These are phyloP conservation scores for Episyrphus balteatus DNA, from an alignment of 1,140 invertebrate species.

Conservation along the genomic window DNA sequence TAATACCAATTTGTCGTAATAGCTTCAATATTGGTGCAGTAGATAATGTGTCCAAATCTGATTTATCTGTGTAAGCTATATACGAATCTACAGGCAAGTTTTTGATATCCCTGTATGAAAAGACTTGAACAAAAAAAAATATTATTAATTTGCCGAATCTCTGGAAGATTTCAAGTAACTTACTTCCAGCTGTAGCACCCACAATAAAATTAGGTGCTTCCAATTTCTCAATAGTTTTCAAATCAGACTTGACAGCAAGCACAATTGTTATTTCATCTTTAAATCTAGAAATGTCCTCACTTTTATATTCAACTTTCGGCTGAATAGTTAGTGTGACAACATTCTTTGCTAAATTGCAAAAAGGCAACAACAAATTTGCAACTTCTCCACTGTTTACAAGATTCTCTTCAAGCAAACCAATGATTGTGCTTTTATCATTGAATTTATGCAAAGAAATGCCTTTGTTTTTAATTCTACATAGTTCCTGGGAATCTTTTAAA, in stretches of 20 bases:
- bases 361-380: conserved; percentile 19
- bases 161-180: conserved; percentile 1
- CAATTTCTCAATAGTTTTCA: conserved; percentile 13
- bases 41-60: conserved; percentile 20
- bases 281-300: conserved; percentile 20
- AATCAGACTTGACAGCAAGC: conserved; percentile 12
- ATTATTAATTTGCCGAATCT: not conserved
- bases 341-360: conserved; percentile 17
- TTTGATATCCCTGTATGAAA: conserved; percentile 19
- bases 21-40: conserved; percentile 25
- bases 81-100: conserved; percentile 16
- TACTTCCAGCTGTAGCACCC: conserved; percentile 26
- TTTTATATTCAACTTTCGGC: conserved; percentile 29
- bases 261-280: conserved; percentile 20
- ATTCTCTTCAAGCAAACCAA: conserved; percentile 24
- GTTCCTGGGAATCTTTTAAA: conserved; percentile 7
- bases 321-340: conserved; percentile 25
- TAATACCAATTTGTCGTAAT: conserved; percentile 13
- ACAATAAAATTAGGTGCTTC: conserved; percentile 30
- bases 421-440: conserved; percentile 13
- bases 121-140: conserved; percentile 13
- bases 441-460: conserved; percentile 16
- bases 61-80: conserved; percentile 25
- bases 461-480: conserved; percentile 17
- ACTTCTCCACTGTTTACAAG: conserved; percentile 24